phyloP scores from a whole-genome alignment of 1,140 invertebrate genomes.

The Ceratitis capitata region DNA sequence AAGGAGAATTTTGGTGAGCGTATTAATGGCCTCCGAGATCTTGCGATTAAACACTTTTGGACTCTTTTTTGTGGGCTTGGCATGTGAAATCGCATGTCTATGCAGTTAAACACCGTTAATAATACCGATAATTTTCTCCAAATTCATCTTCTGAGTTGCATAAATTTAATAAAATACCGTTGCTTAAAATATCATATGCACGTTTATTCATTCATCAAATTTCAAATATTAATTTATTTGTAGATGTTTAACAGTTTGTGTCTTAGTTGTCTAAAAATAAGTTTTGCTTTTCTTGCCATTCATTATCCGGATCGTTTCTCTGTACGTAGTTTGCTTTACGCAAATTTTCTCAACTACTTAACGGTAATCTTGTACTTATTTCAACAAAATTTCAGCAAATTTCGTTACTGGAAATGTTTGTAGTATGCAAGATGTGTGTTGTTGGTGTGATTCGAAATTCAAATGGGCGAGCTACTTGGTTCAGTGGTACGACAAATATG shows the following conservation, averaged over 20 bases:
- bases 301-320: not conserved
- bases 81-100: no score
- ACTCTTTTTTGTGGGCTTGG: no score
- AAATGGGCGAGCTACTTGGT: no score
- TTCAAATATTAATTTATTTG: conserved; percentile 26
- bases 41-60: no score
- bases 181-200: conserved; percentile 7
- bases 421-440: not conserved
- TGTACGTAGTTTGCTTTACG: not conserved
- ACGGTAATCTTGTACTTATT: not conserved
- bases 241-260: not conserved
- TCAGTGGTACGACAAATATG: no score
- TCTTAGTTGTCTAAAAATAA: conserved; percentile 2
- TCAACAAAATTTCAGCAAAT: not conserved
- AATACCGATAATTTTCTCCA: no score
- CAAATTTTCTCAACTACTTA: not conserved
- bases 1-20: no score
- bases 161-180: not conserved
- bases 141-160: no score
- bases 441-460: not conserved
- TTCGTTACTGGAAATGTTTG: not conserved
- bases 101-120: no score
- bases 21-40: no score
- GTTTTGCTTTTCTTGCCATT: not conserved
- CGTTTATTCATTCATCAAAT: conserved; percentile 22